Conservation (phyloP, 2,888 invertebrate genomes). For the Stomorhina lunata region DNA sequence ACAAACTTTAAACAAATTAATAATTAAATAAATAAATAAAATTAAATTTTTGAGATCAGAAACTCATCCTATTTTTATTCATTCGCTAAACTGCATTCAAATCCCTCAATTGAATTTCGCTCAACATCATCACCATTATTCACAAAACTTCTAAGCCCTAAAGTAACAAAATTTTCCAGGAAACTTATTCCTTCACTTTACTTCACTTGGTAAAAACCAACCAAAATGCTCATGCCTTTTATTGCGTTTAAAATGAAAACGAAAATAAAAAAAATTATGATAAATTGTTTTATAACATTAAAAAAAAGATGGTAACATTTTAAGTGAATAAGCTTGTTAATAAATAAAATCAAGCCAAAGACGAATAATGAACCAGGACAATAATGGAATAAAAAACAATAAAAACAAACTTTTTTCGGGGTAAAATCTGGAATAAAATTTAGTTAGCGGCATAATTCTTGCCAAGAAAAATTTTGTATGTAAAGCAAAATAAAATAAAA, state of each 20-base stretch:
- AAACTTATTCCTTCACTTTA: constrained; percentile 23
- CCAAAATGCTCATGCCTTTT: not conserved
- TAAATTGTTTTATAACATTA: constrained; percentile 59
- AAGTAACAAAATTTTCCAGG: not conserved
- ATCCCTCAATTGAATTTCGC: not conserved
- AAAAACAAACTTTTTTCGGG: not conserved
- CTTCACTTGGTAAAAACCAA: not conserved
- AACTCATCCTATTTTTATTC: not conserved
- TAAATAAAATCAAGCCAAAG: constrained; percentile 50
- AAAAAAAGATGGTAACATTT: constrained; percentile 48
- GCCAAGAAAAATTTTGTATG: constrained; percentile 2
- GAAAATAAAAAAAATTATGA: constrained; percentile 49
- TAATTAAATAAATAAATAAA: no score
- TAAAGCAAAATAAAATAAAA: constrained; percentile 21
- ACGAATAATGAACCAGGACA: constrained; percentile 1
- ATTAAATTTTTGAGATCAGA: not conserved
- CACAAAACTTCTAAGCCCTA: constrained; percentile 20
- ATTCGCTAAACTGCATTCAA: not conserved
- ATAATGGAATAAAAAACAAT: not conserved
- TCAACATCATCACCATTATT: constrained; percentile 12
- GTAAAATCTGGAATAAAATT: constrained; percentile 35
- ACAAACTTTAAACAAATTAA: no score
- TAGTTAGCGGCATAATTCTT: constrained; percentile 45
- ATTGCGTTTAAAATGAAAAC: not conserved
- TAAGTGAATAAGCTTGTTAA: constrained; percentile 65